These are phyloP conservation scores for Proterorhinus semilunaris DNA, from an alignment of 2,113 vertebrate genomes.

Conservation along the genomic window DNA sequence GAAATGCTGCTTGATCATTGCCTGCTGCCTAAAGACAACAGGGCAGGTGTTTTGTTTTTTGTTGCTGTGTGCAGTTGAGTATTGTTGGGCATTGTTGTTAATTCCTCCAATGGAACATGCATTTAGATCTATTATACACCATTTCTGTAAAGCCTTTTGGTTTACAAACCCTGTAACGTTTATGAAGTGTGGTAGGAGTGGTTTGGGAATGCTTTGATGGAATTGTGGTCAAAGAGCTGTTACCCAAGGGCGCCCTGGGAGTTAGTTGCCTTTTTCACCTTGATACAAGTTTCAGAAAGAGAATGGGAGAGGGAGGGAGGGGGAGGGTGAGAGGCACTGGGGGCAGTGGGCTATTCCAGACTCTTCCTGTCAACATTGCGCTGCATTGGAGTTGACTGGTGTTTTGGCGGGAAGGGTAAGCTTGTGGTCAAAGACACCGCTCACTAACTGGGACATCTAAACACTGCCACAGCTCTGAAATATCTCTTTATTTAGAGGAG, in stretches of 20 bases:
- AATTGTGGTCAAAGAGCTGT: slow-evolving; percentile 19
- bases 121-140: not conserved
- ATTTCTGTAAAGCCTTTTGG: not conserved
- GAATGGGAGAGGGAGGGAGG: too few relatives aligned
- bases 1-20: too few relatives aligned
- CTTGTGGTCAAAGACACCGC: not conserved
- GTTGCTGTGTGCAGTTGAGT: too few relatives aligned
- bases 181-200: not conserved
- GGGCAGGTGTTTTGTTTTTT: too few relatives aligned
- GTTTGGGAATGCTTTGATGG: slow-evolving; percentile 1
- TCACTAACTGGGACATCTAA: slow-evolving; percentile 10
- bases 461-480: not conserved
- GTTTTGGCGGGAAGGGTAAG: slow-evolving; percentile 3
- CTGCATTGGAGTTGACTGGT: slow-evolving; percentile 18
- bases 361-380: slow-evolving; percentile 26
- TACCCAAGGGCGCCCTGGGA: slow-evolving; percentile 33
- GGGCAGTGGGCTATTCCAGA: slow-evolving; percentile 17
- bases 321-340: not conserved
- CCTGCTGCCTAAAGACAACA: too few relatives aligned
- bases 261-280: slow-evolving; percentile 40
- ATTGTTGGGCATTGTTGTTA: too few relatives aligned
- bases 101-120: too few relatives aligned
- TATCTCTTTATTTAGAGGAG: slow-evolving; percentile 1
- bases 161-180: not conserved
- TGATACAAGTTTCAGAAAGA: slow-evolving; percentile 28